Evolutionary conservation across 2,888 invertebrate species (phyloP), one percentile per base, ranked within the genome.

Genomic region (Hirtodrosophila alboralis): DNA sequence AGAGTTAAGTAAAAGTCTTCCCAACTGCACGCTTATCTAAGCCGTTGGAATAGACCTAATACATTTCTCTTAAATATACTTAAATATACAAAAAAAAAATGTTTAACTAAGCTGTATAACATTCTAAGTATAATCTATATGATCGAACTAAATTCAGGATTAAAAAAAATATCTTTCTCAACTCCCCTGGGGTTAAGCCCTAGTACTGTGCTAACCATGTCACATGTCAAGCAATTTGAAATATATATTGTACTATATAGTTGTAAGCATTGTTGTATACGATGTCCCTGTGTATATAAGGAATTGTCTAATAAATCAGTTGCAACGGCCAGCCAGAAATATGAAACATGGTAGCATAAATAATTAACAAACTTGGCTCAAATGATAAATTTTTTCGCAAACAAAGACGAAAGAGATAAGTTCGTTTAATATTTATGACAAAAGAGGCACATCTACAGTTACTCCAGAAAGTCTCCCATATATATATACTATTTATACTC

Each of bases 391-490:
- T 83, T 84, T 79, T 76, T 68, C 56, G 67, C 68, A 75, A 70
- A 76, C 69, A 70, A 58, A 70, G 73, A 62, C 61, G 60, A 70
- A 74, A 60, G 71, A 87, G 89, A 90, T 89, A 90, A 90, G 89
- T 89, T 90, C 87, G 86, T 90, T 90, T 90, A 90, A 90, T 90
- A 90, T 90, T 90, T 90, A 90, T 90, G 90, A 90, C 90, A 90
- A 76, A 70, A 43, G 43, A 34, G 37, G 12, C 34, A 40, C 49
- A 26, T 52, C 44, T 36, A 31, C 18, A 41, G 47, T 40, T 47
- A 43, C 38, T 27, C 26, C 26, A 40, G n/a, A n/a, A n/a, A n/a
- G n/a, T n/a, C 43, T 26, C 44, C 27, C 30, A 4, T 4, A 2
- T 18, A 3, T 18, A n/a, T 4, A 18, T 18, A 18, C 18, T 18